phyloP scores from a whole-genome alignment of 2,888 invertebrate species.

The Mantis religiosa region DNA sequence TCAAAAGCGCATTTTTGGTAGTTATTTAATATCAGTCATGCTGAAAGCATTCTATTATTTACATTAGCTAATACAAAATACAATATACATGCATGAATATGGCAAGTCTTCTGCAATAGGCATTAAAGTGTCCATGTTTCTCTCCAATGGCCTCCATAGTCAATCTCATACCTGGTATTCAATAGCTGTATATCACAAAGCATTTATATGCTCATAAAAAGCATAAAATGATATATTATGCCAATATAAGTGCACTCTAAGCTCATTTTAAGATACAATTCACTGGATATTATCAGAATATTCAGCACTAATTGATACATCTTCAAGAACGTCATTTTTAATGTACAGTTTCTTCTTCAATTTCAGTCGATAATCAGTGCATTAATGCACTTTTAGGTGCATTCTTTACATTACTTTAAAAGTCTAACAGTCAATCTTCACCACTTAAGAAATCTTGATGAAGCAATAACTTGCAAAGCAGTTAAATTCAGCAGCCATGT shows the following conservation, averaged over 20 bases:
- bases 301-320: neutral
- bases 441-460: neutral
- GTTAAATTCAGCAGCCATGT: neutral
- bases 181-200: neutral
- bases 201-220: too few relatives aligned
- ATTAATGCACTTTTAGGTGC: neutral
- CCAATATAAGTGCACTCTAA: neutral
- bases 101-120: neutral
- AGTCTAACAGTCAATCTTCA: neutral
- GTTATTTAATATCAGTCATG: neutral
- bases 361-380: neutral
- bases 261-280: neutral
- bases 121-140: too few relatives aligned
- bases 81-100: neutral
- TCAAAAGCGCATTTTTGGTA: neutral
- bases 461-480: neutral
- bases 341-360: neutral
- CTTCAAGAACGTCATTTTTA: neutral
- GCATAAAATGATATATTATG: too few relatives aligned
- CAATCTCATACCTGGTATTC: neutral
- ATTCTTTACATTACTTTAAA: neutral
- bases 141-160: too few relatives aligned
- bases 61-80: neutral
- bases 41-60: neutral
- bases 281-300: neutral